These are phyloP conservation scores for Myiozetetes cayanensis DNA, from an alignment of 2,113 vertebrate genomes.

Conservation along the genomic window DNA sequence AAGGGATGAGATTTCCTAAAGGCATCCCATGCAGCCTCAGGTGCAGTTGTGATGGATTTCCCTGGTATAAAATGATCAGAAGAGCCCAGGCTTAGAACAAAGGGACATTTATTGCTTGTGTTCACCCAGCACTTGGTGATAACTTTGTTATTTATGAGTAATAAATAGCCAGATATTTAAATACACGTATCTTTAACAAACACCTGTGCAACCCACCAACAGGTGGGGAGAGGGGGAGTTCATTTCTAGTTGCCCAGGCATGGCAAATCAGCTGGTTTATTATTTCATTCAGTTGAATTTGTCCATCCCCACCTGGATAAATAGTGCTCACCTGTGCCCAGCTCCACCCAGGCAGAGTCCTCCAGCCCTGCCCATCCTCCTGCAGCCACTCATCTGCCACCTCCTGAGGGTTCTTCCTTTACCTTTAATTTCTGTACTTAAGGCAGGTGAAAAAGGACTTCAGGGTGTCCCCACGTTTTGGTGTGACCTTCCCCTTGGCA, in stretches of 20 bases:
- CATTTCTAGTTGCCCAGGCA: neutral
- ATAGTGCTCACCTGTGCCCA: neutral
- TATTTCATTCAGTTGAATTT: neutral
- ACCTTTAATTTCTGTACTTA: neutral
- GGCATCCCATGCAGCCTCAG: neutral
- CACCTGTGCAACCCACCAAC: neutral
- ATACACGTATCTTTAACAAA: neutral
- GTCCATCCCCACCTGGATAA: constrained; percentile 8
- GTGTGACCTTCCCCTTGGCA: neutral
- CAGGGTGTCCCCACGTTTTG: neutral
- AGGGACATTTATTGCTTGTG: neutral
- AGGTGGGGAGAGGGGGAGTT: neutral
- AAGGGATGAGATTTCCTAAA: neutral
- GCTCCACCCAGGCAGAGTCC: constrained; percentile 10
- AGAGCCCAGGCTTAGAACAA: neutral
- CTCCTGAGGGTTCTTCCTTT: neutral
- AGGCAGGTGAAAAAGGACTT: neutral
- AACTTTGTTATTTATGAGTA: neutral
- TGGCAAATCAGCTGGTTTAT: neutral
- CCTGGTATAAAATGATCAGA: neutral
- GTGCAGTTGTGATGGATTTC: neutral
- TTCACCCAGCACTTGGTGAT: neutral
- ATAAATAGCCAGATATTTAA: neutral
- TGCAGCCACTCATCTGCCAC: neutral
- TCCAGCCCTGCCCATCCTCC: constrained; percentile 12